A percentile compares a stretch with the other conserved stretches of the same genome.
Evolutionary conservation across 2,888 invertebrate genomes (phyloP).

Genomic region (Thera obeliscata): DNA sequence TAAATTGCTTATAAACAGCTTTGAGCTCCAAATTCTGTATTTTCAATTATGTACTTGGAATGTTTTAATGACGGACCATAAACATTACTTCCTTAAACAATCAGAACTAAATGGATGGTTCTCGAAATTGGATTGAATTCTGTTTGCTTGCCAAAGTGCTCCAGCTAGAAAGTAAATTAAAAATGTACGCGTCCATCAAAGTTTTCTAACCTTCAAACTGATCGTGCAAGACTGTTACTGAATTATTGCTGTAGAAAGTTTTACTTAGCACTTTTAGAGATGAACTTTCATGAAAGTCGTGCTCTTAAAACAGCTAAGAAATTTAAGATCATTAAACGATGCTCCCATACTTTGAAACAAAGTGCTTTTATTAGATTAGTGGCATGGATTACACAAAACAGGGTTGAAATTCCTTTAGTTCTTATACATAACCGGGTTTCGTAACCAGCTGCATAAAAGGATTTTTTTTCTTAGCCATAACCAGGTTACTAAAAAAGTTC

Average conservation of each 20-base stretch:
- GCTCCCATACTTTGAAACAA: slow-evolving; percentile 1
- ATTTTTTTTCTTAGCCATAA: too few relatives aligned
- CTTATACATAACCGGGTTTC: too few relatives aligned
- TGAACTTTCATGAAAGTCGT: not conserved
- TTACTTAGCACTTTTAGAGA: slow-evolving; percentile 11
- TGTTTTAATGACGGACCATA: slow-evolving; percentile 28
- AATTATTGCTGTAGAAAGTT: slow-evolving; percentile 25
- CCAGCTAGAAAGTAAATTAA: slow-evolving; percentile 16
- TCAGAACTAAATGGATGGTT: slow-evolving; percentile 27
- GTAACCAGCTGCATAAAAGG: too few relatives aligned
- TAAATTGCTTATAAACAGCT: slow-evolving; percentile 35
- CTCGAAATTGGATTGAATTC: slow-evolving; percentile 26
- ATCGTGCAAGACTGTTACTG: slow-evolving; percentile 23
- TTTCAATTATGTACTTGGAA: slow-evolving; percentile 18
- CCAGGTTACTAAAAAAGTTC: too few relatives aligned
- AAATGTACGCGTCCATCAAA: slow-evolving; percentile 22
- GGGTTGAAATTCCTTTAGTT: too few relatives aligned
- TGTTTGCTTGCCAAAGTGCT: slow-evolving; percentile 16
- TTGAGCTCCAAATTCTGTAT: slow-evolving; percentile 14
- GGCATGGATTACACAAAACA: not conserved
- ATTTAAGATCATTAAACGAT: slow-evolving; percentile 7
- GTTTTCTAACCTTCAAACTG: slow-evolving; percentile 23
- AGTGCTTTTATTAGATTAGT: not conserved
- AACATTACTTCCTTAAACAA: slow-evolving; percentile 29
- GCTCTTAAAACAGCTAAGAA: slow-evolving; percentile 10